A percentile compares a stretch with the other conserved stretches of the same genome.
phyloP scores from a whole-genome alignment of 2,797 vertebrate species.

The Phalanger gymnotis region DNA sequence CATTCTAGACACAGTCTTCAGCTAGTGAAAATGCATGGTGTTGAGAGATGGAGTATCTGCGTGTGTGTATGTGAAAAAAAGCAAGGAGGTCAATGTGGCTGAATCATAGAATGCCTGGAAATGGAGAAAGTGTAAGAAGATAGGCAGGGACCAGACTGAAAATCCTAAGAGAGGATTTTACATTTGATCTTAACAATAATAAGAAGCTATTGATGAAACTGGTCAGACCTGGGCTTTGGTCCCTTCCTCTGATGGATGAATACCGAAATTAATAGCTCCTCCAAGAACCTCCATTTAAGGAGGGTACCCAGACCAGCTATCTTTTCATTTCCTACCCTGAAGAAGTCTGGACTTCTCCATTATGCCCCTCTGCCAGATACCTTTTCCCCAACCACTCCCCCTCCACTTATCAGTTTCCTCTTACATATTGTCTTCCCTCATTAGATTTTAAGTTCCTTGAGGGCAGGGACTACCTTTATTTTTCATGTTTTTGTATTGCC shows the following conservation, averaged over 20 bases:
- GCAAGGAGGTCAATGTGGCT: background rate
- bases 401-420: background rate
- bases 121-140: background rate
- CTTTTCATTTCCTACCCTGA: background rate
- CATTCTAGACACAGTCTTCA: background rate
- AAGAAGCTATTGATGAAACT: background rate
- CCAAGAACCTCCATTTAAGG: background rate
- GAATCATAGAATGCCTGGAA: background rate
- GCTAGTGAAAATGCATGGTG: background rate
- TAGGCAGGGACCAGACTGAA: background rate
- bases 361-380: background rate
- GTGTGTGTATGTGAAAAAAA: background rate
- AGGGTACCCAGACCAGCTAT: background rate
- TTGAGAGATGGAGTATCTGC: background rate
- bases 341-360: background rate
- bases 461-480: background rate
- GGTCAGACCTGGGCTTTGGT: background rate
- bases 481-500: background rate
- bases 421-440: background rate
- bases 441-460: background rate
- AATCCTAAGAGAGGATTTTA: background rate
- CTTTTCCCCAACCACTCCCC: background rate
- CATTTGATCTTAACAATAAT: background rate
- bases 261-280: background rate
- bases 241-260: background rate